phyloP scores from a whole-genome alignment of 2,888 invertebrate species.

The Rapana venosa region DNA sequence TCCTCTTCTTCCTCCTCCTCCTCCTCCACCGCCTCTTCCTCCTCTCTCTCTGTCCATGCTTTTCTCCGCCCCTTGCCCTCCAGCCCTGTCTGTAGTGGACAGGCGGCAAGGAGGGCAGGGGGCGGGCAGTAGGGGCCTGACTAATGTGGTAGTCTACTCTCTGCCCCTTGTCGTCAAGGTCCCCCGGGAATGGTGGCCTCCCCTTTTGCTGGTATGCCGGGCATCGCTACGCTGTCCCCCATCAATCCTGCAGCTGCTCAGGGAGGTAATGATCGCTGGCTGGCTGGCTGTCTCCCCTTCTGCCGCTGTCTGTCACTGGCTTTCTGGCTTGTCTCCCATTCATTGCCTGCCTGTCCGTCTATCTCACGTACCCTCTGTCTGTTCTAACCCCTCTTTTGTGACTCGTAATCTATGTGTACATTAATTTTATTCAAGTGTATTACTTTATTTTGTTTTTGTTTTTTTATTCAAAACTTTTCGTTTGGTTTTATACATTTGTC shows the following conservation, averaged over 20 bases:
- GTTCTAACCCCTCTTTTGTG: constrained; percentile 19
- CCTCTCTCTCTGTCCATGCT: not conserved
- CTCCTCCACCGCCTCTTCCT: not conserved
- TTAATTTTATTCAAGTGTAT: no score
- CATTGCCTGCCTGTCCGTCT: not conserved
- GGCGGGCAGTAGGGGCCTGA: not conserved
- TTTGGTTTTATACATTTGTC: no score
- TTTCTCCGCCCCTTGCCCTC: not conserved
- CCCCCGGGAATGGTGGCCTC: constrained; percentile 38
- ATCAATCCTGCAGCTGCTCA: constrained; percentile 39
- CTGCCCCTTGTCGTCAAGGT: constrained; percentile 38
- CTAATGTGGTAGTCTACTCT: constrained; percentile 35
- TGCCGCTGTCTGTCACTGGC: not conserved
- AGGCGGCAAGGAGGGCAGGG: not conserved
- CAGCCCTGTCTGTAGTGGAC: not conserved
- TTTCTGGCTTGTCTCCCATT: constrained; percentile 31
- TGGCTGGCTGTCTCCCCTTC: not conserved
- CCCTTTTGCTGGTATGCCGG: constrained; percentile 42
- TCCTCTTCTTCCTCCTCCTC: not conserved
- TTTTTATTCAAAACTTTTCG: no score
- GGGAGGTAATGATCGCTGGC: constrained; percentile 39
- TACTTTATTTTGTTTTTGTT: no score
- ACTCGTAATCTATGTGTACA: not conserved
- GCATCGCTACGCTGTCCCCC: constrained; percentile 38
- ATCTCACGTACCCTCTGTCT: not conserved